phyloP scores from a whole-genome alignment of 2,113 vertebrate genomes.

The Leptosomus discolor region DNA sequence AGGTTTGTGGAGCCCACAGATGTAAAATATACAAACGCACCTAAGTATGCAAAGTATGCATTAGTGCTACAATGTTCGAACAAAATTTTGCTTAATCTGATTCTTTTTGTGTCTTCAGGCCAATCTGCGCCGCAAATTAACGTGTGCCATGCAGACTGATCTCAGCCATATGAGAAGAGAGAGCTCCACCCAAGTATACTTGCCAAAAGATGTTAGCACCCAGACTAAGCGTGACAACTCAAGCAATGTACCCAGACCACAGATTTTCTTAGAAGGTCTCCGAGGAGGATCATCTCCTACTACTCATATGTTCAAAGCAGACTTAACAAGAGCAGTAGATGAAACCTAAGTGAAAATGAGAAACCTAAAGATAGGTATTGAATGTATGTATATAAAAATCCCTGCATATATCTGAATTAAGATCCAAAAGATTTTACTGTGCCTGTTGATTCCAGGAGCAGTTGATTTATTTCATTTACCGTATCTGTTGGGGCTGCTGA shows the following conservation, averaged over 20 bases:
- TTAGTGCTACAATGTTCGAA: neutral
- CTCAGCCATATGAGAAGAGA: slow-evolving; percentile 89
- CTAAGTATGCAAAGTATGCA: too few relatives aligned
- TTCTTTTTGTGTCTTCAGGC: slow-evolving; percentile 73
- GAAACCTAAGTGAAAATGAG: slow-evolving; percentile 68
- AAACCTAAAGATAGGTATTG: neutral
- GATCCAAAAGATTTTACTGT: neutral
- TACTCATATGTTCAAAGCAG: slow-evolving; percentile 64
- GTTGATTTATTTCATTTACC: neutral
- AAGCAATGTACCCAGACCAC: slow-evolving; percentile 78
- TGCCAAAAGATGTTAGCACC: slow-evolving; percentile 60
- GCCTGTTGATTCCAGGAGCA: neutral
- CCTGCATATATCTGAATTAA: neutral
- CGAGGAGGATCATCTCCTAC: slow-evolving; percentile 71
- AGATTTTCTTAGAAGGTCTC: slow-evolving; percentile 83
- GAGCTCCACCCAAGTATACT: slow-evolving; percentile 83
- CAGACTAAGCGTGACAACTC: slow-evolving; percentile 78
- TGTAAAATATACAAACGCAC: neutral
- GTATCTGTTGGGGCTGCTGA: neutral
- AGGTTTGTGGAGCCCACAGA: neutral
- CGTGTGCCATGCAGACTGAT: slow-evolving; percentile 84
- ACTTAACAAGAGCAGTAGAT: slow-evolving; percentile 84
- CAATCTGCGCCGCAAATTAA: slow-evolving; percentile 82
- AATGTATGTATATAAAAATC: neutral
- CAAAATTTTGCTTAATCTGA: neutral